These are phyloP conservation scores for Mythimna loreyi DNA, from an alignment of 2,888 invertebrate genomes.

Conservation along the genomic window DNA sequence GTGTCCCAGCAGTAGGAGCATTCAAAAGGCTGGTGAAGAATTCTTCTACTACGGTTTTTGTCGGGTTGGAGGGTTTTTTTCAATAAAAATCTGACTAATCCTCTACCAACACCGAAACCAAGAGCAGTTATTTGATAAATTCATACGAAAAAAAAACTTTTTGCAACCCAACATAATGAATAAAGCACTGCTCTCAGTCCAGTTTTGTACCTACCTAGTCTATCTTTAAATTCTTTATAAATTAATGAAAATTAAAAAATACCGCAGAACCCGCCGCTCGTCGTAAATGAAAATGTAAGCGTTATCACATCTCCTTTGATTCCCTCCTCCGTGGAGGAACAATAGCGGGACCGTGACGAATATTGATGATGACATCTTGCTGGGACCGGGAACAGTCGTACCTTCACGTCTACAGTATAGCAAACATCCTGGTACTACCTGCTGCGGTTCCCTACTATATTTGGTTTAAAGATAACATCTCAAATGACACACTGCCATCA, in stretches of 20 bases:
- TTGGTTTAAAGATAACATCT: neutral
- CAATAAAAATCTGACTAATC: too few species aligned
- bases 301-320: neutral
- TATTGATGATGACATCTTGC: conserved; percentile 24
- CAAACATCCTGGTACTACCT: neutral
- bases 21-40: too few species aligned
- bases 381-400: neutral
- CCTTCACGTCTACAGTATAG: neutral
- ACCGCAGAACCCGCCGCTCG: neutral
- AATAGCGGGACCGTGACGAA: conserved; percentile 13
- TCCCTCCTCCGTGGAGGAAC: conserved; percentile 6
- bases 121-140: too few species aligned
- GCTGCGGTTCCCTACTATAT: neutral
- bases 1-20: too few species aligned
- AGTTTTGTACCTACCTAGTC: too few species aligned
- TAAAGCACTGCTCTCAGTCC: too few species aligned
- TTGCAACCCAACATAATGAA: too few species aligned
- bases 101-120: too few species aligned
- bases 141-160: too few species aligned
- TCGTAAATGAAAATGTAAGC: conserved; percentile 15
- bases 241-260: neutral
- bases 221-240: too few species aligned
- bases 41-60: too few species aligned
- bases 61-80: too few species aligned
- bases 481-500: neutral